Base-by-base conservation (phyloP, 2,113 vertebrate species). In the Loxodonta africana region DNA sequence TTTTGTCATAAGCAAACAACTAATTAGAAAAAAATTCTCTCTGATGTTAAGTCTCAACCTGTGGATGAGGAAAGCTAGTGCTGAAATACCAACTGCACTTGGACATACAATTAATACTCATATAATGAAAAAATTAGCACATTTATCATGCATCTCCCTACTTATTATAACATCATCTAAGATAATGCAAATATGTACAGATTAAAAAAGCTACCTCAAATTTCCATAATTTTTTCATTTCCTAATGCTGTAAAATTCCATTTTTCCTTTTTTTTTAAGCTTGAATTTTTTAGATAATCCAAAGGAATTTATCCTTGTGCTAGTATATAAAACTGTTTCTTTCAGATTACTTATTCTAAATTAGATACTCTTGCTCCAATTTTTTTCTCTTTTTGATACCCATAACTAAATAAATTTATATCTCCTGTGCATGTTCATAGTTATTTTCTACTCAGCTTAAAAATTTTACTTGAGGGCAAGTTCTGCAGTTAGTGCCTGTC, bases 201-300 rank as follows among this genome's bases (percentile, higher is more conserved):
- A 71, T 84, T 92, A 95, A 78, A 37, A 37, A 37, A 37, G 37
- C 33, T 69, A 53, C 5, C 33, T 95, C 41, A 25, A 91, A 63
- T 81, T 95, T 86, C 53, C 30, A 88, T 94, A 82, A 4, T 23
- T 93, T 88, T 94, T 95, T 76, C 2, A 93, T 83, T 95, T 80
- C 9, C 11, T 82, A 74, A 78, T 63, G 8, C 26, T 83, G 69
- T 92, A 63, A 77, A 95, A 83, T 88, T 92, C 15, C 17, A 48
- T 53, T 83, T 86, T 87, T 84, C 4, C 14, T 62, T 2, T 91
- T 88, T 83, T 91, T 28, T 48, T 63, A 74, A 73, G 6, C 12
- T 90, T 94, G 14, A 94, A 82, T 67, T 88, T 8, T 91, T 96
- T 67, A 93, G 25, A 71, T 88, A 86, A 74, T 8, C 12, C 41